These are phyloP conservation scores for Leptinotarsa tumamoca DNA, from an alignment of 2,888 invertebrate genomes.

Conservation along the genomic window DNA sequence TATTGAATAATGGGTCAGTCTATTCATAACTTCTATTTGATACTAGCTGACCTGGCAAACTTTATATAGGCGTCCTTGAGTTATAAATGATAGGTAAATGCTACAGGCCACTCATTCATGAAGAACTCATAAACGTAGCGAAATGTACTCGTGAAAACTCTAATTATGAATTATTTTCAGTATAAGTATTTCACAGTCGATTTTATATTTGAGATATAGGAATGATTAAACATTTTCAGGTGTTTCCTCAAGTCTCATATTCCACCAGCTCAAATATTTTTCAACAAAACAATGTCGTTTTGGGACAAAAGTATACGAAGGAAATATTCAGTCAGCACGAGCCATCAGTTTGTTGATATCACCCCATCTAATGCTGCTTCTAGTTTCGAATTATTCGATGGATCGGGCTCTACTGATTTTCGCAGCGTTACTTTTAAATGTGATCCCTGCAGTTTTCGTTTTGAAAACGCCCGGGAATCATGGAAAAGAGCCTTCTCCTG, in stretches of 20 bases:
- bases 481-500: constrained; percentile 7
- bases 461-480: constrained; percentile 38
- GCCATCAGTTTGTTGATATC: constrained; percentile 50
- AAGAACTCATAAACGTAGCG: no score
- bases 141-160: no score
- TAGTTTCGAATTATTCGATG: constrained; percentile 42
- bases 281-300: constrained; percentile 48
- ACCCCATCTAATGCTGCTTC: constrained; percentile 49
- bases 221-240: not conserved
- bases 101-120: no score
- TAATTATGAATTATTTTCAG: no score
- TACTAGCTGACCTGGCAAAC: no score
- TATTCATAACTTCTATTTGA: no score
- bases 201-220: not conserved
- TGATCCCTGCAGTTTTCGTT: constrained; percentile 50
- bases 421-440: constrained; percentile 50
- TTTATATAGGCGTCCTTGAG: no score
- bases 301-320: constrained; percentile 45
- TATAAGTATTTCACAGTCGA: no score
- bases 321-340: constrained; percentile 47
- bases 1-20: no score
- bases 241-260: constrained; percentile 50
- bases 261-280: constrained; percentile 46
- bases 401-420: constrained; percentile 47
- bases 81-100: no score